These are phyloP conservation scores for Luffia ferchaultella DNA, from an alignment of 2,888 invertebrate genomes.

Conservation along the genomic window DNA sequence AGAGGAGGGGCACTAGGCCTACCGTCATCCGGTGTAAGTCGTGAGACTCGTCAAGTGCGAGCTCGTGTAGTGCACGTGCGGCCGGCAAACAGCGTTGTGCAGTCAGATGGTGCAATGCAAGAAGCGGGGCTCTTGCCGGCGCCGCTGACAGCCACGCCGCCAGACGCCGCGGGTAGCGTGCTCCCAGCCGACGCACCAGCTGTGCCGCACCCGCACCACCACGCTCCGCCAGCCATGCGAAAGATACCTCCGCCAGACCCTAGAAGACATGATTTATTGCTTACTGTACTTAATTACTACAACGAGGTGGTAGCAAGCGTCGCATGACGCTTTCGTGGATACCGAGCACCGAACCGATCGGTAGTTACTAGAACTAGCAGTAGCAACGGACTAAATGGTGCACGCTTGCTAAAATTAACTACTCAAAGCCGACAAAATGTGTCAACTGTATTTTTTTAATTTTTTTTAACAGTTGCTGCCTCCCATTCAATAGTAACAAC, in stretches of 20 bases:
- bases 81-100: constrained; percentile 19
- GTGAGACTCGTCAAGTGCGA: constrained; percentile 11
- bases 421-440: too few species aligned
- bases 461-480: too few species aligned
- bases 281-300: constrained; percentile 11
- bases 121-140: constrained; percentile 29
- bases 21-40: constrained; percentile 55
- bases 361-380: too few species aligned
- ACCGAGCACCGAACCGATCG: too few species aligned
- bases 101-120: constrained; percentile 22
- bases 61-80: constrained; percentile 1
- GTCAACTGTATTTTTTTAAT: too few species aligned
- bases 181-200: constrained; percentile 14
- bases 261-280: too few species aligned
- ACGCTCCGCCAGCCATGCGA: constrained; percentile 26
- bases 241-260: constrained; percentile 36
- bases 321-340: too few species aligned
- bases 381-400: too few species aligned
- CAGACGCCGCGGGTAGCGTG: constrained; percentile 13
- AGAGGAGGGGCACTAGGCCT: too few species aligned
- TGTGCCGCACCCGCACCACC: constrained; percentile 16
- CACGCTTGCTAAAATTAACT: too few species aligned
- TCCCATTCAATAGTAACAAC: too few species aligned
- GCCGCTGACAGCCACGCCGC: constrained; percentile 18
- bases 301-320: constrained; percentile 9